Evolutionary conservation across 2,888 invertebrate species (phyloP).

Genomic region (Fragum fragum): DNA sequence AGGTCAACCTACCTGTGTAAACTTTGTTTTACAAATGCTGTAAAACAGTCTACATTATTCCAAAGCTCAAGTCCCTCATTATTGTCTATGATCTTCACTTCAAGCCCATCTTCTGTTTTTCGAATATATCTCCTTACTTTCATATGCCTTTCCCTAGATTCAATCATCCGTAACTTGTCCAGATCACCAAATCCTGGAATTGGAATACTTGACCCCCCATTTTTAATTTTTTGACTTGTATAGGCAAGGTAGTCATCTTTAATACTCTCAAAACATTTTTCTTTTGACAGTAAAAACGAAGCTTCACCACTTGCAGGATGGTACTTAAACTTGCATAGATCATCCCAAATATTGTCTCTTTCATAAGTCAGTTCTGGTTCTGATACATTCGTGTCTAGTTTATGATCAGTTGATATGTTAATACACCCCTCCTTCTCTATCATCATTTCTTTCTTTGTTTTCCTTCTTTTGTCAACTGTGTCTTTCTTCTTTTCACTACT

Average conservation of each 20-base stretch:
- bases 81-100: background rate
- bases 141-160: background rate
- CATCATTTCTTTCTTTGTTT: background rate
- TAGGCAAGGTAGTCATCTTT: background rate
- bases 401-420: background rate
- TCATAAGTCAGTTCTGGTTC: slow-evolving; percentile 9
- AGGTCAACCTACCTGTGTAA: slow-evolving; percentile 8
- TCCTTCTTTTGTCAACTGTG: background rate
- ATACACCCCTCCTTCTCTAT: background rate
- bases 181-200: slow-evolving; percentile 1
- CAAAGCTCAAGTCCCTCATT: background rate
- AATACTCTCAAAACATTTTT: background rate
- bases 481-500: background rate
- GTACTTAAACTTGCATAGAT: slow-evolving; percentile 1
- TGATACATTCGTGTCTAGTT: background rate
- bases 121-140: background rate
- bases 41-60: background rate
- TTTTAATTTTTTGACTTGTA: background rate
- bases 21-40: slow-evolving; percentile 1
- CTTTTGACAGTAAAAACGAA: background rate
- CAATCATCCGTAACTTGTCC: background rate
- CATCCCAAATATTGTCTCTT: background rate
- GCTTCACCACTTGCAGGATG: background rate
- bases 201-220: background rate
- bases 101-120: slow-evolving; percentile 18